Conservation (phyloP, 2,888 invertebrate species). For the Alviniconcha strummeri region DNA sequence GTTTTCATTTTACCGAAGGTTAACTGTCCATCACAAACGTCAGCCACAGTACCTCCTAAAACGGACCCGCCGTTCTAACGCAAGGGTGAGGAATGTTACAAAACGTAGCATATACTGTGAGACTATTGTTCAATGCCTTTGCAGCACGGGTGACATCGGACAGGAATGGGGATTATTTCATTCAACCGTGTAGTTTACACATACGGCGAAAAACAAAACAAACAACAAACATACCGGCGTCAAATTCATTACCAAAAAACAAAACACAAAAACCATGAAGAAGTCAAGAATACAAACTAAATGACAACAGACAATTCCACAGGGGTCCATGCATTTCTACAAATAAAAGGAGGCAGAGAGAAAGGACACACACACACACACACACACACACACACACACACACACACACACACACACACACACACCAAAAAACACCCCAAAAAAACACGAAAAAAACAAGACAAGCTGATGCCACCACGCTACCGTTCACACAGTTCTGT, state of each 20-base stretch:
- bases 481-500: too few relatives aligned
- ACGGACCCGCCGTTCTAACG: too few relatives aligned
- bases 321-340: too few relatives aligned
- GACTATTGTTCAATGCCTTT: too few relatives aligned
- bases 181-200: neutral
- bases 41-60: too few relatives aligned
- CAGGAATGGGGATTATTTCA: too few relatives aligned
- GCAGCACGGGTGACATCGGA: too few relatives aligned
- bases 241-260: neutral
- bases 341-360: too few relatives aligned
- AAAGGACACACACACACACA: neutral
- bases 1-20: too few relatives aligned
- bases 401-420: neutral
- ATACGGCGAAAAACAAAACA: neutral
- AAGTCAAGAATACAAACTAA: neutral
- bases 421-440: neutral
- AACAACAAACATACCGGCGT: neutral
- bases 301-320: neutral
- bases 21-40: too few relatives aligned
- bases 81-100: too few relatives aligned
- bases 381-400: conserved; percentile 10
- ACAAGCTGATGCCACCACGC: neutral
- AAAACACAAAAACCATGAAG: neutral
- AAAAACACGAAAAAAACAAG: neutral
- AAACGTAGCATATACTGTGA: too few relatives aligned